A percentile compares a stretch with the other conserved stretches of the same genome.
Conservation (phyloP, 2,888 invertebrate species). For the Himalopsyche japonica region DNA sequence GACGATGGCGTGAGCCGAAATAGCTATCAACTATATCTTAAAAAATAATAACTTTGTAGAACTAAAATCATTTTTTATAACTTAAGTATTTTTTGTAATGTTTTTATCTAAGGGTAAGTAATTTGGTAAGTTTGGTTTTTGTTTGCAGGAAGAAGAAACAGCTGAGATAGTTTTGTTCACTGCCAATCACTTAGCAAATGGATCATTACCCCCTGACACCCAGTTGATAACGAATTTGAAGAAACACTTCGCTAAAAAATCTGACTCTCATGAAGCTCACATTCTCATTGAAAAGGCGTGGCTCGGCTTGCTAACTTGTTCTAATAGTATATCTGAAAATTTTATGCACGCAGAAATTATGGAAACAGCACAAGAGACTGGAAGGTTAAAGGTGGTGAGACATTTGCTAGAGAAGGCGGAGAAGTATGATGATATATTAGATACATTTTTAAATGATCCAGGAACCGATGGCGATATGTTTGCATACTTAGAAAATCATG, state of each 20-base stretch:
- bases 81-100: no score
- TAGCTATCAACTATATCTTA: no score
- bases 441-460: slow-evolving; percentile 35
- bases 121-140: not conserved
- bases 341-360: slow-evolving; percentile 40
- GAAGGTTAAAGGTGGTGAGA: slow-evolving; percentile 33
- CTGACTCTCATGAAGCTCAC: slow-evolving; percentile 46
- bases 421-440: slow-evolving; percentile 34
- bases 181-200: slow-evolving; percentile 49
- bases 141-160: slow-evolving; percentile 51
- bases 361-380: slow-evolving; percentile 28
- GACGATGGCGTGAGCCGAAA: no score
- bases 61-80: no score
- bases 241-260: slow-evolving; percentile 44
- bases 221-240: slow-evolving; percentile 45
- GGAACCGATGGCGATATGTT: slow-evolving; percentile 39
- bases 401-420: slow-evolving; percentile 31
- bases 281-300: slow-evolving; percentile 53
- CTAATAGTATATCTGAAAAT: slow-evolving; percentile 40
- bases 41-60: no score
- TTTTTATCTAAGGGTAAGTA: not conserved
- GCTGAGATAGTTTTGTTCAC: slow-evolving; percentile 54
- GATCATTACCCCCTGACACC: slow-evolving; percentile 49
- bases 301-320: slow-evolving; percentile 46
- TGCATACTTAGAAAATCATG: slow-evolving; percentile 35